These are phyloP conservation scores for Premnoplex brunnescens DNA, from an alignment of 2,797 vertebrate species.

Conservation along the genomic window DNA sequence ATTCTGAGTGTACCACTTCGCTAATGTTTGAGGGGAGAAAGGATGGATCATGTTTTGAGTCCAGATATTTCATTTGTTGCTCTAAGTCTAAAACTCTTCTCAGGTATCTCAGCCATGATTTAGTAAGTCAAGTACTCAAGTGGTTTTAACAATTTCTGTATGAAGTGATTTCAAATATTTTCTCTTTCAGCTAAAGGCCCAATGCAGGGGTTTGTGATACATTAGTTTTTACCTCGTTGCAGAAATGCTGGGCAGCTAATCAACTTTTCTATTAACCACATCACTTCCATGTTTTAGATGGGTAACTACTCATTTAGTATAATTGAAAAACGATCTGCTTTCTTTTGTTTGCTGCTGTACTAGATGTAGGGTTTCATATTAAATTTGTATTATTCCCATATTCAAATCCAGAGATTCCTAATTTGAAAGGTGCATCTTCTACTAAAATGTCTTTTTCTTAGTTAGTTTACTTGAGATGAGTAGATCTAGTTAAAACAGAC, in stretches of 20 bases:
- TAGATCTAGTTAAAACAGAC: background rate
- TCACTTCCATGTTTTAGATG: background rate
- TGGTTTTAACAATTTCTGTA: background rate
- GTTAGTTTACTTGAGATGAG: background rate
- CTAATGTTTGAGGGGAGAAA: background rate
- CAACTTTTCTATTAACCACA: background rate
- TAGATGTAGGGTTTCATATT: background rate
- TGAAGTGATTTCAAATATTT: background rate
- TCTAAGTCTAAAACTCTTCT: background rate
- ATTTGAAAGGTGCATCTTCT: background rate
- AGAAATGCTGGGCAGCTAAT: background rate
- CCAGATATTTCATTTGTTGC: background rate
- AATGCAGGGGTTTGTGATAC: background rate
- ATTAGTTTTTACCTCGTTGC: background rate
- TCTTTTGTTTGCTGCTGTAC: background rate
- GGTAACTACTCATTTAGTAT: background rate
- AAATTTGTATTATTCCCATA: background rate
- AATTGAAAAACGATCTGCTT: background rate
- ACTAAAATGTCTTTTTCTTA: background rate
- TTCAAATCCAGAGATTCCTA: background rate
- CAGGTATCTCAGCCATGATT: background rate
- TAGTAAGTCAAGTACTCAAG: background rate
- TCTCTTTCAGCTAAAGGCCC: background rate
- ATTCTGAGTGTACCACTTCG: background rate
- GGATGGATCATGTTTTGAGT: background rate